Conservation (phyloP, 2,113 vertebrate species). For the Chaetodon auriga region DNA sequence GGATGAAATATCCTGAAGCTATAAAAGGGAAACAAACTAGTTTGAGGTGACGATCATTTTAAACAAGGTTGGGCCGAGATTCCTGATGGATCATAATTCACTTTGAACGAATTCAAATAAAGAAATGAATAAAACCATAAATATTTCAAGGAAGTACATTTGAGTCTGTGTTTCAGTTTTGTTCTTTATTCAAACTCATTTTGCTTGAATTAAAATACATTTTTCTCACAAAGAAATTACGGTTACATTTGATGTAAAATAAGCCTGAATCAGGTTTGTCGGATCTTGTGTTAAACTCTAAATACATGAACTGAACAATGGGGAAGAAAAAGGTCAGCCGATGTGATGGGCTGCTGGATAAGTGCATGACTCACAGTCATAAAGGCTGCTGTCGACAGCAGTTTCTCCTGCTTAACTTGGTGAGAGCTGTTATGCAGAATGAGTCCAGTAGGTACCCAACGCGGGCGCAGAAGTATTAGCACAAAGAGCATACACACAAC, state of each 20-base stretch:
- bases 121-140: not conserved
- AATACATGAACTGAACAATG: not conserved
- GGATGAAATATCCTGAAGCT: not conserved
- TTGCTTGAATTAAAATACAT: not conserved
- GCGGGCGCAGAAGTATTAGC: constrained; percentile 50
- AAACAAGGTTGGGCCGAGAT: not conserved
- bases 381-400: not conserved
- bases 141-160: not conserved
- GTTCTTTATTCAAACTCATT: no score
- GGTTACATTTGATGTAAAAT: not conserved
- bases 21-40: not conserved
- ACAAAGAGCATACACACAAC: constrained; percentile 50
- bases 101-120: not conserved
- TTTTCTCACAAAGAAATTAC: not conserved
- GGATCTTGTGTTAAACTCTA: not conserved
- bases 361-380: constrained; percentile 6
- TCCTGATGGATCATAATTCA: not conserved
- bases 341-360: not conserved
- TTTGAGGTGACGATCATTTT: not conserved
- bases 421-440: constrained; percentile 18
- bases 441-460: constrained; percentile 38
- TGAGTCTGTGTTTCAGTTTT: not conserved
- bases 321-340: not conserved
- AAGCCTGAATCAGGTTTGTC: not conserved
- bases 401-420: not conserved